Evolutionary conservation across 2,888 invertebrate genomes (phyloP), one percentile per base, ranked within the genome.

Genomic region (Stegophylla sp.): DNA sequence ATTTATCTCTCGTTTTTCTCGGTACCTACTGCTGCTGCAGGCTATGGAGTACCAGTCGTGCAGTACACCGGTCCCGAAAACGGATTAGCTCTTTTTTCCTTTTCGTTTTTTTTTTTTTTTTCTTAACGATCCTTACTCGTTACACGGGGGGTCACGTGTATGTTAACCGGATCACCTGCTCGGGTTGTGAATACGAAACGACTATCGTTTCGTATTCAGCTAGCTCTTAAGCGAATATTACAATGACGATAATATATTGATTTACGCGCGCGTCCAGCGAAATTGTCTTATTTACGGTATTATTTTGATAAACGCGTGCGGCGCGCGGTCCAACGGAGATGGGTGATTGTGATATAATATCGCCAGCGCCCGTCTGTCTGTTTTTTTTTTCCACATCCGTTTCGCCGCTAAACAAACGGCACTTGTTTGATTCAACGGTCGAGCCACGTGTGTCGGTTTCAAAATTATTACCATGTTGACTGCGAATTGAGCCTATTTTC

Each of bases 101-200:
- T 41, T n/a, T n/a, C n/a, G n/a, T 43, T 64, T 64, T 45, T 77
- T 48, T 41, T 48, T 41, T 20, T 26, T 41, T 13, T 15, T 17
- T 48, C 69, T 69, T 69, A 69, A 79, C 48, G 77, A 69, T 79
- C 77, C 41, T 9, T 79, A 79, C 61, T 51, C 75, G 64, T n/a
- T 51, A 51, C 51, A 64, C n/a, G 17, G 12, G 28, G 10, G 51
- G 51, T 64, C 51, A 34, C 26, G 56, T 26, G 17, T 26, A 66
- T n/a, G n/a, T n/a, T n/a, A n/a, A n/a, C 9, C 41, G 43, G 23
- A 72, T 23, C 64, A 64, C 64, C 64, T 64, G 64, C 64, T n/a
- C 51, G 64, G 64, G 75, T 48, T 48, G 74, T 74, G 48, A 74
- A 74, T 61, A 61, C 61, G 56, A 74, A 20, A 48, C 61, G n/a